These are phyloP conservation scores for Cotesia typhae DNA, from an alignment of 1,140 invertebrate species.

Conservation along the genomic window DNA sequence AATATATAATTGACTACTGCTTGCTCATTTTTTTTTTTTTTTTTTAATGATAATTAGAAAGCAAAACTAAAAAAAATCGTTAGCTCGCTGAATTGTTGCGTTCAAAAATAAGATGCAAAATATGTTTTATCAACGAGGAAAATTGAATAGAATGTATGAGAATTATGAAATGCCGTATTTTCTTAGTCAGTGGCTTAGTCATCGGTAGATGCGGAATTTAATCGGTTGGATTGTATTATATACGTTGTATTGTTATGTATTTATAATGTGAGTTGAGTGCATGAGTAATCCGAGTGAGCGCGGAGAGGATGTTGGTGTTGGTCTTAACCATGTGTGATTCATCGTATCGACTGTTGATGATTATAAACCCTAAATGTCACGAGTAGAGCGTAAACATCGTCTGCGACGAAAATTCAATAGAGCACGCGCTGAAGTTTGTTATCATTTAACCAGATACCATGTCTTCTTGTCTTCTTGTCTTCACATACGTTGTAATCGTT, in stretches of 20 bases:
- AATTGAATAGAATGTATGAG: background rate
- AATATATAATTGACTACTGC: no score
- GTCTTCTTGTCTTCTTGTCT: no score
- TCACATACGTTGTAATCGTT: no score
- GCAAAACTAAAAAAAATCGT: no score
- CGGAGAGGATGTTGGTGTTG: no score
- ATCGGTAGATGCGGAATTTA: slow-evolving; percentile 12
- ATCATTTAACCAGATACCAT: no score
- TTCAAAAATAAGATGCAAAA: background rate
- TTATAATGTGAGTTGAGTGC: no score
- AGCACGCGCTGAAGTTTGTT: background rate
- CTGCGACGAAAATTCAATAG: slow-evolving; percentile 1
- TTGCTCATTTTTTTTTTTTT: no score
- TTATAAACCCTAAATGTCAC: slow-evolving; percentile 27
- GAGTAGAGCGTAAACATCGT: slow-evolving; percentile 11
- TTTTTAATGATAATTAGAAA: no score
- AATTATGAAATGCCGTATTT: background rate
- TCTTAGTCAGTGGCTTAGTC: slow-evolving; percentile 11
- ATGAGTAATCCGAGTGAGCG: no score
- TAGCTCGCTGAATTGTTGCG: no score
- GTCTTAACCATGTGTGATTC: slow-evolving; percentile 25
- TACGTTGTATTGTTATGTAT: no score
- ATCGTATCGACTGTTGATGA: slow-evolving; percentile 25
- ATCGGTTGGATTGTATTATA: background rate
- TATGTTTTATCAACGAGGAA: background rate